Evolutionary conservation across 2,113 vertebrate genomes (phyloP).

Genomic region (Hyaena hyaena): DNA sequence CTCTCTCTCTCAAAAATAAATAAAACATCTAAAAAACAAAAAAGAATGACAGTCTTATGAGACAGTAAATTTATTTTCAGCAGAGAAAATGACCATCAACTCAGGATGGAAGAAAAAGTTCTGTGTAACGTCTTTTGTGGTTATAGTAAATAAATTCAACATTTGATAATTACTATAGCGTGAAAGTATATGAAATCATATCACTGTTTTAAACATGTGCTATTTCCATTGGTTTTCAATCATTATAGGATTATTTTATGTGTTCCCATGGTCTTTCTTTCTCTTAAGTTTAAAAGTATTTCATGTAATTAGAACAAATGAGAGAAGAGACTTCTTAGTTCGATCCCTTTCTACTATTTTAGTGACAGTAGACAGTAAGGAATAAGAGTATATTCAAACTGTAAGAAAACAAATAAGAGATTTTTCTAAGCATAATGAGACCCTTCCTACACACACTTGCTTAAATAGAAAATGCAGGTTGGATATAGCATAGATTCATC

Average conservation of each 20-base stretch:
- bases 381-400: neutral
- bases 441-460: neutral
- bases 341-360: neutral
- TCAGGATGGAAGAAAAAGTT: neutral
- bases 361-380: neutral
- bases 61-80: neutral
- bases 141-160: neutral
- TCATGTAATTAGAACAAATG: neutral
- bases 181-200: neutral
- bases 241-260: neutral
- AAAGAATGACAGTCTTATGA: neutral
- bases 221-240: neutral
- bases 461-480: neutral
- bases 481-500: rapidly evolving
- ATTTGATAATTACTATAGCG: neutral
- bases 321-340: neutral
- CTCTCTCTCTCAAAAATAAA: too few species aligned
- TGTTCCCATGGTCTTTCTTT: neutral
- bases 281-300: neutral
- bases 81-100: neutral
- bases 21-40: too few species aligned
- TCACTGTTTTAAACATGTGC: neutral
- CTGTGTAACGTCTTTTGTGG: neutral
- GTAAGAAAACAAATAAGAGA: neutral
- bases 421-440: neutral